Evolutionary conservation across 2,113 vertebrate species (phyloP).

Genomic region (Gallinago paraguaiae): DNA sequence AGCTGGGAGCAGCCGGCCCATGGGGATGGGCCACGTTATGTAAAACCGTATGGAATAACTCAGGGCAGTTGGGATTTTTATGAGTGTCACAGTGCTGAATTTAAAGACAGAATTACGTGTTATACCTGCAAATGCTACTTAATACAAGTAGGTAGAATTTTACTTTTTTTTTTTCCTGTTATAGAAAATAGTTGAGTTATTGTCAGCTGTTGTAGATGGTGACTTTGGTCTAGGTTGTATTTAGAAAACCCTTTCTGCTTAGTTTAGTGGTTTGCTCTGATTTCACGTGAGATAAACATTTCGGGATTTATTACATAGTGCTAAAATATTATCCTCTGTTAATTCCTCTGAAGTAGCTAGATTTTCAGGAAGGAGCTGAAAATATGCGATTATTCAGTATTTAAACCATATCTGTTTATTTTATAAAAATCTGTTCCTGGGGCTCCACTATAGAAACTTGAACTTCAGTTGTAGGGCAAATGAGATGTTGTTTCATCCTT

Average conservation of each 20-base stretch:
- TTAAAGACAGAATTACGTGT: not conserved
- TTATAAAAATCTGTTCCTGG: not conserved
- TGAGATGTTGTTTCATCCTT: not conserved
- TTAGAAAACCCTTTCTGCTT: not conserved
- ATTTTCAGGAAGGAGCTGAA: not conserved
- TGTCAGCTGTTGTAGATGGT: not conserved
- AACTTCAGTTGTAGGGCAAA: not conserved
- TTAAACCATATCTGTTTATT: not conserved
- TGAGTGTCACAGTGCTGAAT: not conserved
- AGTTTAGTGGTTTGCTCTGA: not conserved
- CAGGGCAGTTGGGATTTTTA: not conserved
- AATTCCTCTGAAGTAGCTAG: not conserved
- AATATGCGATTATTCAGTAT: not conserved
- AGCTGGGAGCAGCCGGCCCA: not conserved
- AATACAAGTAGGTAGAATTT: conserved; percentile 61
- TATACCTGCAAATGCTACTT: not conserved
- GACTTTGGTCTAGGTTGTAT: not conserved
- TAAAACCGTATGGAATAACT: rapidly evolving
- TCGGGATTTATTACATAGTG: not conserved
- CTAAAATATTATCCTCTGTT: not conserved
- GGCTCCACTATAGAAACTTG: not conserved
- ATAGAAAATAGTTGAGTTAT: not conserved
- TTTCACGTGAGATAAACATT: not conserved
- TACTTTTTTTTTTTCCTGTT: not conserved
- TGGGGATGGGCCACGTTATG: rapidly evolving